Evolutionary conservation across 2,797 vertebrate genomes (phyloP), one percentile per base, ranked within the genome.

Genomic region (Chelon auratus): DNA sequence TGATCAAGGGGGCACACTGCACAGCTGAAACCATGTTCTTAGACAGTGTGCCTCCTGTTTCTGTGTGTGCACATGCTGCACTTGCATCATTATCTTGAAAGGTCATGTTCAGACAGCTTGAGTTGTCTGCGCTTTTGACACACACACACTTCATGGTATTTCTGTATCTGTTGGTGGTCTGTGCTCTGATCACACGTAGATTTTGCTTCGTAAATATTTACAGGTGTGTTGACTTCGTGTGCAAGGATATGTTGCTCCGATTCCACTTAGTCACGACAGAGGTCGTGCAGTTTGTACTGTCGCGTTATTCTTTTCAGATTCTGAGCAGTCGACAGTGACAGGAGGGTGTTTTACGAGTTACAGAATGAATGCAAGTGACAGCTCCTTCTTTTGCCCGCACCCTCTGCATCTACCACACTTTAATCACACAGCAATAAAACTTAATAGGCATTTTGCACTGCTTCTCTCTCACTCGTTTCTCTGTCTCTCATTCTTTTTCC

Each of bases 341-440:
- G 77, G 57, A 61, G 64, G 42, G 26, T 47, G 40, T 66, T 36
- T n/a, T 48, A 45, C 39, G 59, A 36, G 54, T 68, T 68, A 47
- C 43, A 6, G 15, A 62, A 61, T 76, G 62, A 73, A 61, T 73
- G 55, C 61, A 39, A 78, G 62, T 67, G 63, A 73, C 65, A 40
- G 68, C 62, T 78, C 48, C 17, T 36, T 76, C 36, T 78, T 53
- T 64, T 36, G 59, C 59, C 75, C 14, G 59, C 75, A 75, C 65
- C 60, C 63, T 70, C 45, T 68, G 60, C 73, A 36, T 70, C 64
- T 45, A 77, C 57, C 56, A 39, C 78, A 66, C 62, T 74, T 89
- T 92, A 77, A 90, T 91, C 83, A 71, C 83, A 73, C 60, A 43
- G 79, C 82, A 72, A 84, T 92, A 84, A 93, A 92, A 87, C 62